A percentile compares a stretch with the other conserved stretches of the same genome.
Conservation (phyloP, 2,888 invertebrate genomes). For the Julus scandinavius region DNA sequence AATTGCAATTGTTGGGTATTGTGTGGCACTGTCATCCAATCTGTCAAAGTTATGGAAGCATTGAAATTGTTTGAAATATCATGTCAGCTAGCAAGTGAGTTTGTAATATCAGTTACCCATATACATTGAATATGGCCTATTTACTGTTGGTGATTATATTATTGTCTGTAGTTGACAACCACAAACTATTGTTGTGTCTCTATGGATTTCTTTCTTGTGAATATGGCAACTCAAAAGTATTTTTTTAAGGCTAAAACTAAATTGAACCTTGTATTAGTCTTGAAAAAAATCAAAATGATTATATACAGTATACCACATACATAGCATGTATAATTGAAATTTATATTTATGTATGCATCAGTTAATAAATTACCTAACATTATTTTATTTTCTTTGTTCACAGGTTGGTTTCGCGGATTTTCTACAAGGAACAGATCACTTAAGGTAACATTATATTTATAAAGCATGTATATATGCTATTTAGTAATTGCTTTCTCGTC, state of each 20-base stretch:
- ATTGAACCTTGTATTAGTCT: not conserved
- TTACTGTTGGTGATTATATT: not conserved
- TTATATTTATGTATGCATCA: not conserved
- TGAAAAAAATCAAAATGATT: not conserved
- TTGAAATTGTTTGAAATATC: not conserved
- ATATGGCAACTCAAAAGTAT: not conserved
- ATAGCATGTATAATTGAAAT: not conserved
- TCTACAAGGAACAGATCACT: conserved; percentile 77
- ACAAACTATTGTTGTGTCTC: not conserved
- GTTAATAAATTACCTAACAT: not conserved
- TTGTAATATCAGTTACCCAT: not conserved
- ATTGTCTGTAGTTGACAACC: not conserved
- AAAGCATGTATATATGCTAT: not conserved
- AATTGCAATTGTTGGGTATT: not conserved
- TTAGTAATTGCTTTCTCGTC: not conserved
- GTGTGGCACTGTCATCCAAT: not conserved
- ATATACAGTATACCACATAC: not conserved
- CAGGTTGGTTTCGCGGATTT: conserved; percentile 89
- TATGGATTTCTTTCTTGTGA: not conserved
- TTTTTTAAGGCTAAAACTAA: not conserved
- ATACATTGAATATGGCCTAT: not conserved
- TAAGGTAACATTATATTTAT: conserved; percentile 65
- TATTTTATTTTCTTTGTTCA: conserved; percentile 58
- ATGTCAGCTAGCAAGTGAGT: not conserved
- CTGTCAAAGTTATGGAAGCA: not conserved